phyloP scores from a whole-genome alignment of 2,797 vertebrate genomes.

The Pempheris klunzingeri region DNA sequence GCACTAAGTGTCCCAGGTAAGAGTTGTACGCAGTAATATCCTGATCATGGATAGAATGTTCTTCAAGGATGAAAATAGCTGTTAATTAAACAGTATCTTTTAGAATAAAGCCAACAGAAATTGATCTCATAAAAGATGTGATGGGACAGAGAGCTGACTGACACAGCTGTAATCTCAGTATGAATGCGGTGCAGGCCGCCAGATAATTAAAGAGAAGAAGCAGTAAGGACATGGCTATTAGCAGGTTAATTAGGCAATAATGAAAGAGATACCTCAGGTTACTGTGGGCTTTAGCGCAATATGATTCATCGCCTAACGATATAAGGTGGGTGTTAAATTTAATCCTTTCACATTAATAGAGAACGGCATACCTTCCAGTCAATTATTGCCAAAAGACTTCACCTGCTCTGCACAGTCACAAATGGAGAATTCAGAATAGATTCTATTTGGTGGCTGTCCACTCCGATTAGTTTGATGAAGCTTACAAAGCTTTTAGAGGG shows the following conservation, averaged over 20 bases:
- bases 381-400: constrained; percentile 88
- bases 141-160: constrained; percentile 70
- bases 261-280: constrained; percentile 86
- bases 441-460: constrained; percentile 78
- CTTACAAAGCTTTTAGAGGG: constrained; percentile 76
- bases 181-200: constrained; percentile 63
- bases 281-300: constrained; percentile 84
- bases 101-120: constrained; percentile 71
- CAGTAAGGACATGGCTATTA: constrained; percentile 86
- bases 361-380: constrained; percentile 80
- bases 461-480: constrained; percentile 84
- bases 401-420: constrained; percentile 79
- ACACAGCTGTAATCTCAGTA: constrained; percentile 73
- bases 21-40: constrained; percentile 39
- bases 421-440: constrained; percentile 80
- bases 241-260: constrained; percentile 93
- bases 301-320: constrained; percentile 83
- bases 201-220: constrained; percentile 83
- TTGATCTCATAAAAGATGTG: constrained; percentile 70
- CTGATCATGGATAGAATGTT: constrained; percentile 33
- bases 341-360: constrained; percentile 88
- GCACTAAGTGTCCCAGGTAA: constrained; percentile 1
- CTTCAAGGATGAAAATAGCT: constrained; percentile 65
- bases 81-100: constrained; percentile 72
- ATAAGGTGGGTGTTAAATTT: constrained; percentile 86